Percentiles rank a stretch among this genome's conserved stretches.
Evolutionary conservation across 2,797 vertebrate genomes (phyloP).

Genomic region (Chaenodraco wilsoni): DNA sequence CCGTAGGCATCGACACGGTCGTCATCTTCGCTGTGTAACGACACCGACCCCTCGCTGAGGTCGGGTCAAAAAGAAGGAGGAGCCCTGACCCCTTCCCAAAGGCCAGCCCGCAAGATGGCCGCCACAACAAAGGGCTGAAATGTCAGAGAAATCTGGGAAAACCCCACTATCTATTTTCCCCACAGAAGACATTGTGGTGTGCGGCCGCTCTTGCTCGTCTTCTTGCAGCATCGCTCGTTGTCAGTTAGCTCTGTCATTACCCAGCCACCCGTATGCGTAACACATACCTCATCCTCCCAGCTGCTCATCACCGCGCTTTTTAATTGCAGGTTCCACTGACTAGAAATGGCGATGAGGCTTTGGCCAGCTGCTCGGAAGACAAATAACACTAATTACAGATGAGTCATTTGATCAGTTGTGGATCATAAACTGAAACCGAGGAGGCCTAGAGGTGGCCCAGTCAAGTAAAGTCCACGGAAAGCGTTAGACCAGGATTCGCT

Average conservation of each 20-base stretch:
- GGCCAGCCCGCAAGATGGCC: slow-evolving; percentile 55
- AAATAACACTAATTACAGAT: slow-evolving; percentile 79
- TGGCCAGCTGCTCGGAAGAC: slow-evolving; percentile 72
- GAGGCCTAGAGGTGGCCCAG: neutral
- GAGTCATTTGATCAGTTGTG: slow-evolving; percentile 60
- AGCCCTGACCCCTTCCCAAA: slow-evolving; percentile 45
- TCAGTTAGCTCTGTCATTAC: slow-evolving; percentile 83
- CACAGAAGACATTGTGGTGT: slow-evolving; percentile 71
- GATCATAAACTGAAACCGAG: slow-evolving; percentile 45
- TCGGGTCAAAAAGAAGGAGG: slow-evolving; percentile 66
- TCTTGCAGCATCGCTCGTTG: slow-evolving; percentile 52
- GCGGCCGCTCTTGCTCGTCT: slow-evolving; percentile 68
- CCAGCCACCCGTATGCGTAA: slow-evolving; percentile 59
- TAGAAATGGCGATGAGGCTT: slow-evolving; percentile 67
- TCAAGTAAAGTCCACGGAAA: neutral
- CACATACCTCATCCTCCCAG: slow-evolving; percentile 65
- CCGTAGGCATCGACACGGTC: slow-evolving; percentile 21
- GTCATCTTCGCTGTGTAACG: slow-evolving; percentile 44
- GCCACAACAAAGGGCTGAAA: slow-evolving; percentile 71
- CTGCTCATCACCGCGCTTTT: slow-evolving; percentile 73
- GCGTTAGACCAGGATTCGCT: neutral
- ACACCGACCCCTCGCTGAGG: slow-evolving; percentile 57
- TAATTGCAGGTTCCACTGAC: slow-evolving; percentile 77
- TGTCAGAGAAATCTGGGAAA: slow-evolving; percentile 49
- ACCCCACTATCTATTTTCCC: slow-evolving; percentile 58